Evolutionary conservation across 2,888 invertebrate genomes (phyloP), one percentile per base, ranked within the genome.

Genomic region (Cataglyphis altisquamis): DNA sequence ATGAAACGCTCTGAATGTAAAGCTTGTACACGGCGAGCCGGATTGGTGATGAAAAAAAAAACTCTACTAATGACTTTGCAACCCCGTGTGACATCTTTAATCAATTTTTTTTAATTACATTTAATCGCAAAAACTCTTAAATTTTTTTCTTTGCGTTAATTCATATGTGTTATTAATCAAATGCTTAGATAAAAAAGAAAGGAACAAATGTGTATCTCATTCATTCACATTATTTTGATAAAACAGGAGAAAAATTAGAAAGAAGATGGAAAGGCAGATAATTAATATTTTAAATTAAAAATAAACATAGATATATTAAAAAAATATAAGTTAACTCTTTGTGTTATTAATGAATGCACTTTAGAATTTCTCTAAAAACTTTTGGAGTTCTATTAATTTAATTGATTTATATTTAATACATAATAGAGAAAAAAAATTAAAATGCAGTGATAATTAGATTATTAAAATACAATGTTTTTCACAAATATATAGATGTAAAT

Each of bases 1-100:
- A 89, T 62, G 72, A 85, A 57, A 52, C 72, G 12, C 29, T 52
- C 52, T 73, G 74, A 68, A 21, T 63, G 8, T 52, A 80, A 84
- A 86, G 68, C 81, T 64, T 55, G 48, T 48, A 36, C 29, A 55
- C 45, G 39, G 25, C 21, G 15, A 41, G 6, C 55, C 25, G 70
- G 70, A 55, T 67, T 67, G 52, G 25, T 39, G 32, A 21, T n/a
- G 36, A 63, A 52, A 36, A 62, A 25, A 84, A 81, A 48, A 32
- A 21, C 36, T 48, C 12, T 36, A 66, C 48, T 57, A 67, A 77
- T 25, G 1, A 32, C 29, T 41, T 73, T 2, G 57, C 21, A 32
- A 48, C 15, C 3, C 1, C 25, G 1, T 36, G 6, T 21, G n/a
- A 9, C 32, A 74, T 62, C n/a, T 18, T 18, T 63, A 48, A 64